Evolutionary conservation across 2,797 vertebrate genomes (phyloP), one percentile per base, ranked within the genome.

Genomic region (Cossypha heuglini): DNA sequence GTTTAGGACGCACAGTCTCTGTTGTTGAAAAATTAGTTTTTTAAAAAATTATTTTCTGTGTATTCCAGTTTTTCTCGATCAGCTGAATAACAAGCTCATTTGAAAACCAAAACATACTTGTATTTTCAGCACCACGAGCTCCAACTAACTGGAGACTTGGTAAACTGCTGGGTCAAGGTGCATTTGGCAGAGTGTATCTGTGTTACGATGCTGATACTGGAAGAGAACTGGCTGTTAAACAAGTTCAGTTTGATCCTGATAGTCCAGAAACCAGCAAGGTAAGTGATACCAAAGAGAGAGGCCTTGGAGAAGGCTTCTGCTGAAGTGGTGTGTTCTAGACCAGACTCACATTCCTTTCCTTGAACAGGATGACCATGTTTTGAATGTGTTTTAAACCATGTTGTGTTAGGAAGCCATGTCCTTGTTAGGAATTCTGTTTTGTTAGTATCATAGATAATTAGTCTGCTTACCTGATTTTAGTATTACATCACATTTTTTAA

Each of bases 221-320:
- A 84, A 98, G 99, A 95, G 99, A 99, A 90, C 96, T 99, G 94
- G 99, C 99, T 8, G 99, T 99, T 66, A 99, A 99, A 94, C 99
- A 99, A 98, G 99, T 99, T 94, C 99, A 99, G 92, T 99, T 99
- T 97, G 99, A 99, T 97, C 99, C 99, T 0, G 99, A 99, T 82
- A 99, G 99, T 92, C 99, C 99, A 0, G 99, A 99, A 96, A 99
- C 99, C 73, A 99, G 99, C 98, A 99, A 99, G 99, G 99, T 99
- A 95, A 98, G 97, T 49, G 24, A 59, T 57, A 5, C 40, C 7
- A 28, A 49, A 67, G 29, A 35, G 29, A 35, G 24, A n/a, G 25
- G n/a, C 29, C 59, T 88, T 78, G 35, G 84, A 46, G 90, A 67
- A 45, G 57, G 22, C 17, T 49, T 86, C 77, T 67, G 21, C 37